Percentiles rank a stretch among this genome's conserved stretches.
These are phyloP conservation scores for Apogon hyalosoma DNA, from an alignment of 2,797 vertebrate species.

Conservation along the genomic window DNA sequence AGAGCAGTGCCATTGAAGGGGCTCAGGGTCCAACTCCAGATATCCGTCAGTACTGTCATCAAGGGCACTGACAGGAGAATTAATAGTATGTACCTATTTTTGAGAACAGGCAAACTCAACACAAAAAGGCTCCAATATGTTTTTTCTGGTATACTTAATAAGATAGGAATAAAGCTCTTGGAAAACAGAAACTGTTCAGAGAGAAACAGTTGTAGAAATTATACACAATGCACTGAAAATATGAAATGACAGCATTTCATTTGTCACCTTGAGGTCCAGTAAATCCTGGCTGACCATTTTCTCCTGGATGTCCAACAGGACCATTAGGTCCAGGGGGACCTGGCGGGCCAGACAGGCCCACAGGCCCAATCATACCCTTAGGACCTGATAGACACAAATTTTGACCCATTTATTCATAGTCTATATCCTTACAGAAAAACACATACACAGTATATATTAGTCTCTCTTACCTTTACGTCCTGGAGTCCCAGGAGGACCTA, in stretches of 20 bases:
- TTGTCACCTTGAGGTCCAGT: constrained; percentile 67
- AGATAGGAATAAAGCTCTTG: too few species aligned
- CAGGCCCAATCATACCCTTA: constrained; percentile 53
- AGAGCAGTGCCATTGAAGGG: too few species aligned
- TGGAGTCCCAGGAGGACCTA: constrained; percentile 57
- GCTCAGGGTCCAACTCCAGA: too few species aligned
- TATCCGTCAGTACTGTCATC: too few species aligned
- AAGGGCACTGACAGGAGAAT: too few species aligned
- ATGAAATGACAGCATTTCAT: neutral
- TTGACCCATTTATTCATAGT: neutral
- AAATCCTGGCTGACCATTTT: constrained; percentile 62
- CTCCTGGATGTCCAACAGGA: constrained; percentile 61
- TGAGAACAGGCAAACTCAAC: too few species aligned
- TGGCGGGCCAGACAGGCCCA: constrained; percentile 37
- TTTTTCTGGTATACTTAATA: too few species aligned
- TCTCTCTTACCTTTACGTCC: constrained; percentile 65
- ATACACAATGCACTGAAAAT: neutral
- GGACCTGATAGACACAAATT: constrained; percentile 49
- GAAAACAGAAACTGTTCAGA: too few species aligned
- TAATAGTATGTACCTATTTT: too few species aligned
- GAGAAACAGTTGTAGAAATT: too few species aligned
- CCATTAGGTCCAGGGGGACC: constrained; percentile 62
- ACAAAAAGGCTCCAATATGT: too few species aligned
- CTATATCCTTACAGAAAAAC: neutral
- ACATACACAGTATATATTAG: neutral